These are phyloP conservation scores for Whitmania pigra DNA, from an alignment of 1,140 invertebrate genomes.

Conservation along the genomic window DNA sequence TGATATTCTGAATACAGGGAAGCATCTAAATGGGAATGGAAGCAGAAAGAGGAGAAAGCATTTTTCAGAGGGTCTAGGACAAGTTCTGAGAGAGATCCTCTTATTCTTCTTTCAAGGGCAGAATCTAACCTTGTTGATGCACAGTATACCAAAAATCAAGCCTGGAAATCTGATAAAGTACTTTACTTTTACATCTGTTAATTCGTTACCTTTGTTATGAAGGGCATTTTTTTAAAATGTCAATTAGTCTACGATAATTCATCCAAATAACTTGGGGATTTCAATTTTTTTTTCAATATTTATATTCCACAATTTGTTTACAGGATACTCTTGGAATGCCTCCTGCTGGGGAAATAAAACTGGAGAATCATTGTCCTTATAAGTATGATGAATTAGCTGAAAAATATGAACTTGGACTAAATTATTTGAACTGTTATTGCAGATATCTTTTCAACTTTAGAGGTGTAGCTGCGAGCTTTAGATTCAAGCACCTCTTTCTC, in stretches of 20 bases:
- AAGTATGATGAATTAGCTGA: slow-evolving; percentile 44
- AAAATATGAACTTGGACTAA: neutral
- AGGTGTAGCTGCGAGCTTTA: slow-evolving; percentile 88
- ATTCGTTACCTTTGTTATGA: neutral
- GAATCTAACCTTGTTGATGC: slow-evolving; percentile 71
- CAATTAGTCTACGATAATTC: neutral
- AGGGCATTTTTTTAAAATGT: neutral
- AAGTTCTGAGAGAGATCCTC: slow-evolving; percentile 70
- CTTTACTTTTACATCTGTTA: neutral
- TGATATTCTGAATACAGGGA: slow-evolving; percentile 35
- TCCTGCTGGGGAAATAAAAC: slow-evolving; percentile 70
- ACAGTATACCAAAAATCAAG: slow-evolving; percentile 93
- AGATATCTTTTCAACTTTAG: slow-evolving; percentile 85
- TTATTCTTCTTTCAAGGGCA: slow-evolving; percentile 70
- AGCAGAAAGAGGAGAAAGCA: slow-evolving; percentile 57
- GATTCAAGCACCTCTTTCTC: slow-evolving; percentile 88
- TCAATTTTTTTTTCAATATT: neutral
- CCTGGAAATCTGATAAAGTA: slow-evolving; percentile 69
- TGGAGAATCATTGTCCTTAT: slow-evolving; percentile 83
- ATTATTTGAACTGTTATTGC: slow-evolving; percentile 24
- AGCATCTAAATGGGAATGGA: slow-evolving; percentile 59
- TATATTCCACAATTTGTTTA: slow-evolving; percentile 28
- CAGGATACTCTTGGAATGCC: slow-evolving; percentile 69
- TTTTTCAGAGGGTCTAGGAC: slow-evolving; percentile 91
- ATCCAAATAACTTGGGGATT: neutral